Base-by-base conservation (phyloP, 2,797 vertebrate genomes). In the Zonotrichia albicollis region DNA sequence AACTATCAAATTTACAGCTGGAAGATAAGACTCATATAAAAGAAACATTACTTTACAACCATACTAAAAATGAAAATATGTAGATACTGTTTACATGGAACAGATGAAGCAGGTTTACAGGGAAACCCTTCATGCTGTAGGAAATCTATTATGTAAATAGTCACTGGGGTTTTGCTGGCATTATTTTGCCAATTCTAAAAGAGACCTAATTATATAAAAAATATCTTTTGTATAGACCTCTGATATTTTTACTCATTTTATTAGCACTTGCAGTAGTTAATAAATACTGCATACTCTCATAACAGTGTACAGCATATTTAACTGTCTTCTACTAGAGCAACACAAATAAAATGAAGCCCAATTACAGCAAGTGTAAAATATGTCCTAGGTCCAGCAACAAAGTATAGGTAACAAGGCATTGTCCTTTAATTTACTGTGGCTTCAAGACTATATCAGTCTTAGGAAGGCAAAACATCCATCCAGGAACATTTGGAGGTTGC, bases 1-100 rank as follows among this genome's bases (percentile, higher is more conserved):
- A 88, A 58, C 70, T 84, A 81, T 88, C 89, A 95, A 93, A 91
- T 97, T 96, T 95, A 88, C 72, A 82, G 26, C 64, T 87, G 61
- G 73, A 91, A 94, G 80, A 77, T 66, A 88, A 91, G n/a, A 51
- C 76, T 77, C 42, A 25, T 51, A 89, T 93, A 93, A 94, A 93
- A 93, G 78, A 93, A 85, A 71, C 50, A 78, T 90, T 87, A 64
- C 48, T 82, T 89, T 85, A 85, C 78, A 62, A 46, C 60, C 0
- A 0, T 64, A 73, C 7, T 93, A 91, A 87, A 89, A 51, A 62
- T 2, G 5, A 92, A 92, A 92, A 87, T 78, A 84, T 29, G 34
- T 74, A 82, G 67, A 83, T 85, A 82, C 36, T 77, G 55, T 95
- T 96, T 95, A 91, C 51, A 36, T 61, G 80, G 43, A 36, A 64